These are phyloP conservation scores for Ciona savignyi DNA, from an alignment of 23 tunicate species.

Conservation along the genomic window DNA sequence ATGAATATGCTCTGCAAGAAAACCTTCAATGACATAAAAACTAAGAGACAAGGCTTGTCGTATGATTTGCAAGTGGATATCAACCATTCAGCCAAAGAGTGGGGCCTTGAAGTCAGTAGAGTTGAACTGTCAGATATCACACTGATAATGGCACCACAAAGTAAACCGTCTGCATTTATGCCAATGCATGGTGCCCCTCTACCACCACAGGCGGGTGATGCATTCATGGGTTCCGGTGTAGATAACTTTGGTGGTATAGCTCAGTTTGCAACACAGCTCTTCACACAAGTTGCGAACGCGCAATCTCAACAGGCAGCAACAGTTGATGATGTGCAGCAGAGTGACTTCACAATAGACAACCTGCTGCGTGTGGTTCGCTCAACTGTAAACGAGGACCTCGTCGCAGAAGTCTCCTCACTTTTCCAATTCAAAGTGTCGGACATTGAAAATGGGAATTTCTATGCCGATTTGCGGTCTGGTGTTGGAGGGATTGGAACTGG, in stretches of 20 bases:
- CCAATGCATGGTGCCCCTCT: conserved; percentile 48
- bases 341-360: neutral
- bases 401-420: conserved; percentile 37
- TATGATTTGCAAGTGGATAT: conserved; percentile 74
- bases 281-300: conserved; percentile 4
- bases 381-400: conserved; percentile 19
- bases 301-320: neutral
- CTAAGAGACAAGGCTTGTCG: conserved; percentile 23
- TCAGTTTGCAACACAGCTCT: conserved; percentile 24
- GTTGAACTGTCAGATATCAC: conserved; percentile 73
- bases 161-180: conserved; percentile 22
- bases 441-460: conserved; percentile 2
- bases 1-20: conserved; percentile 64
- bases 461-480: conserved; percentile 52
- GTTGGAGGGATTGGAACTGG: conserved; percentile 25
- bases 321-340: neutral
- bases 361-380: neutral
- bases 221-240: conserved; percentile 5
- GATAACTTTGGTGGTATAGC: conserved; percentile 28
- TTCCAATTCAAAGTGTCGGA: conserved; percentile 35
- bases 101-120: conserved; percentile 74
- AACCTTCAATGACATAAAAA: conserved; percentile 32
- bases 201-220: neutral
- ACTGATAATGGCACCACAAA: conserved; percentile 43
- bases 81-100: conserved; percentile 42